phyloP scores from a whole-genome alignment of 2,113 vertebrate genomes.

The Sterna hirundo region DNA sequence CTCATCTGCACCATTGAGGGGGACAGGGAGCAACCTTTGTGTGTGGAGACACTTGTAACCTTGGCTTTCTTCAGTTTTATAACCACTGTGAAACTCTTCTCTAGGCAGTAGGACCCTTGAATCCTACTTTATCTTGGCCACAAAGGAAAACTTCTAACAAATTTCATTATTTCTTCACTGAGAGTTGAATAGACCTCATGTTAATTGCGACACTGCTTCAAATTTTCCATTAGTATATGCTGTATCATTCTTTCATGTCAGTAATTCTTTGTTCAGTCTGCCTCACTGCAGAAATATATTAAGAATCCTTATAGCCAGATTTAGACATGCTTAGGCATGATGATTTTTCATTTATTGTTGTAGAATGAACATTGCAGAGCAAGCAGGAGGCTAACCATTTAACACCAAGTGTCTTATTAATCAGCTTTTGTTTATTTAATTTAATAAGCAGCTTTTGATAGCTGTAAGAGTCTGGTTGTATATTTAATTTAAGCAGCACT shows the following conservation, averaged over 20 bases:
- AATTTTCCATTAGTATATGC: conserved; percentile 32
- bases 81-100: neutral
- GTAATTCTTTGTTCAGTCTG: conserved; percentile 52
- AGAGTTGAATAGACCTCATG: conserved; percentile 26
- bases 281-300: conserved; percentile 38
- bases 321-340: conserved; percentile 64
- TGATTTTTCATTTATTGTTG: conserved; percentile 72
- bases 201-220: conserved; percentile 58
- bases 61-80: neutral
- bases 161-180: conserved; percentile 9
- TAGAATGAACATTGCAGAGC: conserved; percentile 27
- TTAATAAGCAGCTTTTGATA: conserved; percentile 63
- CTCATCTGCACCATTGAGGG: neutral
- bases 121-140: conserved; percentile 8
- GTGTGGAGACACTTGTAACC: neutral
- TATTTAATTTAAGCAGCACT: conserved; percentile 63
- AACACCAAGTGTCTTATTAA: conserved; percentile 66
- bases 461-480: conserved; percentile 35
- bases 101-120: neutral
- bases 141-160: neutral
- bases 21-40: neutral
- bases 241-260: conserved; percentile 41
- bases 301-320: conserved; percentile 51
- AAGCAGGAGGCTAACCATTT: conserved; percentile 60
- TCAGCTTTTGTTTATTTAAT: conserved; percentile 69